Evolutionary conservation across 2,113 vertebrate species (phyloP), one percentile per base, ranked within the genome.

Genomic region (Takifugu flavidus): DNA sequence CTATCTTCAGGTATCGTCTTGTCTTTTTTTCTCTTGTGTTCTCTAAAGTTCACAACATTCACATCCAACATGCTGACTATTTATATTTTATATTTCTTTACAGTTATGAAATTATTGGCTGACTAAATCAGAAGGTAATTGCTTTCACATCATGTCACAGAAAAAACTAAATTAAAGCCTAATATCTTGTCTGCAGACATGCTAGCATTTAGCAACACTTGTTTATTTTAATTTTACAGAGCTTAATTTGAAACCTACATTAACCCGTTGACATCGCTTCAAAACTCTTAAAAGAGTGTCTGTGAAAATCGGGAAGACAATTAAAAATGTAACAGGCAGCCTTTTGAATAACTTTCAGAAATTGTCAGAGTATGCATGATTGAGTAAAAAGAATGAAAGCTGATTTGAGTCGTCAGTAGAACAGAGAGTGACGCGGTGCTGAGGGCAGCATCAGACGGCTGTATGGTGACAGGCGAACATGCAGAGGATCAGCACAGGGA

Each of bases 251-350:
- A 54, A 65, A 42, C 25, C 13, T 10, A 39, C 3, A 11, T 39
- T 11, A 39, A 13, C 49, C 62, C 56, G 69, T 50, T 69, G 52
- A 57, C 12, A 51, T 39, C 4, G 34, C 65, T 59, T 68, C 25
- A 11, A 14, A 62, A 34, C 46, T 59, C 25, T 28, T 61, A 6
- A 49, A 49, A 54, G 39, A 46, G 20, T 2, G 49, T 59, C 53
- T 60, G 20, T 20, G 51, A 47, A n/a, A 46, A 29, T 7, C 61
- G 56, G 54, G 5, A 53, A 54, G 47, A 49, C 43, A 8, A 62
- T 59, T 29, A 65, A 60, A 67, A 67, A 49, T 67, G 46, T 31
- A 69, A 59, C 49, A 60, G 12, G 43, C 61, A 31, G 53, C 25
- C 43, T 44, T 59, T 62, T 46, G 10, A 45, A 56, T 46, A 29